Evolutionary conservation across 2,797 vertebrate species (phyloP).

Genomic region (Pipistrellus pygmaeus): DNA sequence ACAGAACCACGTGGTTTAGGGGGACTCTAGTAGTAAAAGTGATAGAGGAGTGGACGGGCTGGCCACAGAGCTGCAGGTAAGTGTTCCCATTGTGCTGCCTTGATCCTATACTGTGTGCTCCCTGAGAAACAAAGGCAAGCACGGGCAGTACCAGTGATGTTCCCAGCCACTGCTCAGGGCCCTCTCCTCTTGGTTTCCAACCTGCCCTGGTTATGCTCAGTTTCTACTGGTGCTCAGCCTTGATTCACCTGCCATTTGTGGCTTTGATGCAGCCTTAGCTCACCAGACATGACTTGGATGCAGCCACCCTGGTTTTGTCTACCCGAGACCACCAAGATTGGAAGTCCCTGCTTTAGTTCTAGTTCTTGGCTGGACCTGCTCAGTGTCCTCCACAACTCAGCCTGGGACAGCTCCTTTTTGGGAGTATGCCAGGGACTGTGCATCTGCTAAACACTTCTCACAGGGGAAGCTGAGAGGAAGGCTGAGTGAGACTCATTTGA

Average conservation of each 20-base stretch:
- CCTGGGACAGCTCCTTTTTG: not conserved
- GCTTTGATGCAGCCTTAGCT: not conserved
- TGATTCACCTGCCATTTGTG: not conserved
- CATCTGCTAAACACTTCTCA: not conserved
- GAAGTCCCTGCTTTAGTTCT: not conserved
- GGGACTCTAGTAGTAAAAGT: not conserved
- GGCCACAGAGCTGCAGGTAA: not conserved
- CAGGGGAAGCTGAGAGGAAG: not conserved
- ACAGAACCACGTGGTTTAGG: not conserved
- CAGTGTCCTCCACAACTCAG: not conserved
- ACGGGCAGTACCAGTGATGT: fast-evolving
- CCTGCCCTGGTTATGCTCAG: not conserved
- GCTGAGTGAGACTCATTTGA: not conserved
- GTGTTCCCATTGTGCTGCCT: fast-evolving
- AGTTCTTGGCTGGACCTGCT: not conserved
- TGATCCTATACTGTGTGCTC: fast-evolving
- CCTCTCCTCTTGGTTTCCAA: not conserved
- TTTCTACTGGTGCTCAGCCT: not conserved
- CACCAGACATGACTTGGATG: not conserved
- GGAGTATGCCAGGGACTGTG: not conserved
- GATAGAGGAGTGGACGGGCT: not conserved
- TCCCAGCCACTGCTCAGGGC: not conserved
- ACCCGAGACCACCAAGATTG: not conserved
- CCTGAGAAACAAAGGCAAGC: not conserved
- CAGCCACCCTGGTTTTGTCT: not conserved